Evolutionary conservation across 2,888 invertebrate genomes (phyloP).

Genomic region (Drosophila monieri): DNA sequence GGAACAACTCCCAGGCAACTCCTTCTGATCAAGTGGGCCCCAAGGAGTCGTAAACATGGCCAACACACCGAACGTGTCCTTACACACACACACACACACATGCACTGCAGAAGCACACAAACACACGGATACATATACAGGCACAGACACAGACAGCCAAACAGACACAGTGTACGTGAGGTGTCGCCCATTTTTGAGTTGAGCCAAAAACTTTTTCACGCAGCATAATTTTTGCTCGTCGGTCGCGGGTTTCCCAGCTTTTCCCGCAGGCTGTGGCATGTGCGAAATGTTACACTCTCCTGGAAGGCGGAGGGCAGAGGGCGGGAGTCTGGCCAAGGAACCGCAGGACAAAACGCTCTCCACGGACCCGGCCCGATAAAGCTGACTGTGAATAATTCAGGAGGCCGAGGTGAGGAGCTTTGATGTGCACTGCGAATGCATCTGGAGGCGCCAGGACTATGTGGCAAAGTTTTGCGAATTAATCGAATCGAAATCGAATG

Average conservation of each 20-base stretch:
- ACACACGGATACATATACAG: conserved; percentile 2
- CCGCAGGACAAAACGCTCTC: conserved; percentile 38
- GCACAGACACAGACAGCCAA: conserved; percentile 6
- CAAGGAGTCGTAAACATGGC: conserved; percentile 75
- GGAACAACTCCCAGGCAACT: conserved; percentile 70
- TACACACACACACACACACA: conserved; percentile 14
- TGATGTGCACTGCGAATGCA: conserved; percentile 19
- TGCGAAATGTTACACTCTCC: conserved; percentile 55
- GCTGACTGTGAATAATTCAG: conserved; percentile 41
- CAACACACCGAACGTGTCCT: conserved; percentile 63
- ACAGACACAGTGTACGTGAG: conserved; percentile 45
- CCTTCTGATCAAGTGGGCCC: conserved; percentile 76
- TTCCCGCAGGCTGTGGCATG: conserved; percentile 25
- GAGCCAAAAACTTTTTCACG: conserved; percentile 50
- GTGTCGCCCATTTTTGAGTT: conserved; percentile 63
- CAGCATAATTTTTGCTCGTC: conserved; percentile 48
- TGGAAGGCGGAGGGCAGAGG: conserved; percentile 17
- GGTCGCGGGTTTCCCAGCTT: conserved; percentile 15
- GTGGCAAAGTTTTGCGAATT: background rate
- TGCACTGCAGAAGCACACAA: background rate
- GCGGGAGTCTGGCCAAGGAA: conserved; percentile 25
- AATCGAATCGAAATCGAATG: background rate
- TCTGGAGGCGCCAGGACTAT: background rate
- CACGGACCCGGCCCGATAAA: conserved; percentile 42
- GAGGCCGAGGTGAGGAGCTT: conserved; percentile 2